Percentiles rank a stretch among this genome's conserved stretches.
phyloP scores from a whole-genome alignment of 2,113 vertebrate genomes.

The Hemibates koningsi region DNA sequence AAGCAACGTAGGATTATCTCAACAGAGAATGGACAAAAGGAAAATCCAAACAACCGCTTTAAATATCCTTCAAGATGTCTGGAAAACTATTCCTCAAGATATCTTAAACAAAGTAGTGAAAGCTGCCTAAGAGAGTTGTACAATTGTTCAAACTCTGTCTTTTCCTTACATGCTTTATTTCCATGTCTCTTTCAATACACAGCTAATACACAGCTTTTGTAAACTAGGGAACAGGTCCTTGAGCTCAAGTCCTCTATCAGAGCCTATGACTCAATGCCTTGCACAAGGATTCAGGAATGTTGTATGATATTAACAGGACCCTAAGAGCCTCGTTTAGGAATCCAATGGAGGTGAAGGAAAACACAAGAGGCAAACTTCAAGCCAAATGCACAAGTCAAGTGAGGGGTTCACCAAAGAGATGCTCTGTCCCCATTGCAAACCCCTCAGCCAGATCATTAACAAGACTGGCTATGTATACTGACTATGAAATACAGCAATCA shows the following conservation, averaged over 20 bases:
- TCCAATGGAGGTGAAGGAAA: background rate
- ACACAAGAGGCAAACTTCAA: background rate
- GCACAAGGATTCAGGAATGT: background rate
- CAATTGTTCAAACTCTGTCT: background rate
- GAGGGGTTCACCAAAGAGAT: background rate
- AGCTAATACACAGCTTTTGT: background rate
- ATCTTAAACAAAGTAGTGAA: background rate
- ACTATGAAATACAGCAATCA: background rate
- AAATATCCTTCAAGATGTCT: background rate
- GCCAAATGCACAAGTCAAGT: background rate
- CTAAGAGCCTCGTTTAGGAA: background rate
- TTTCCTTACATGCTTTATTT: background rate
- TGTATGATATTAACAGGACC: background rate
- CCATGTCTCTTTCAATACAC: background rate
- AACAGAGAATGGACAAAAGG: background rate
- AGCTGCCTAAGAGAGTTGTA: background rate
- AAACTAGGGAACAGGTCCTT: background rate
- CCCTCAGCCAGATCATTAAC: background rate
- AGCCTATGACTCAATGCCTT: background rate
- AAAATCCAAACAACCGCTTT: background rate
- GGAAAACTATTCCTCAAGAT: background rate
- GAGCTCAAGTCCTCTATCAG: background rate
- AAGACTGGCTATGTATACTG: background rate
- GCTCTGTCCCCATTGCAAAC: background rate
- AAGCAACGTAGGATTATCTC: background rate